Base-by-base conservation (phyloP, 2,113 vertebrate species). In the Dolichotis patagonum region DNA sequence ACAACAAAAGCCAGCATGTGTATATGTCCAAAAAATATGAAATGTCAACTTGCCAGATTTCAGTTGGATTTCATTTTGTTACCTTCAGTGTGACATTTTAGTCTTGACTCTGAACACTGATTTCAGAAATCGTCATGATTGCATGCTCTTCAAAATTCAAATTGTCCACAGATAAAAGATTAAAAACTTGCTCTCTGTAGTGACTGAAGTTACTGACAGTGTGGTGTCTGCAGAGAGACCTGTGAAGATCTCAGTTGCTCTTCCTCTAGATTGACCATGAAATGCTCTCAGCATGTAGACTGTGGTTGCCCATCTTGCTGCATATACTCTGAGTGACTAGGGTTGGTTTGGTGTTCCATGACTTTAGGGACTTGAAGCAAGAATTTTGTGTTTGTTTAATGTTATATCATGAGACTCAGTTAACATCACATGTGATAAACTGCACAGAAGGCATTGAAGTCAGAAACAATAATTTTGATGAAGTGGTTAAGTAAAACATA, bases 401-500 rank as follows among this genome's bases (percentile, higher is more conserved):
- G 13, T 26, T 69, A 49, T 58, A 5, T 35, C 10, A 32, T 77
- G 14, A 84, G 35, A 19, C 38, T 85, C 41, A 54, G n/a, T 0
- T 63, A 69, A 65, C 8, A 88, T 11, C 54, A 71, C 30, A 41
- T 49, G 28, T 54, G n/a, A 95, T 43, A 75, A 96, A 75, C 32
- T 6, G 11, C 5, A 71, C 46, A 9, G 8, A 78, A 84, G 52
- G 0, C 12, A 67, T 3, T 83, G 10, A 16, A 75, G 62, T 63
- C 73, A 88, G 67, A 5, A 73, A 86, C 5, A 84, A 38, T 63
- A 73, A 73, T 43, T 41, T 81, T 49, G 56, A 84, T 90, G 46
- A 87, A 90, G 30, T 75, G 58, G 5, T 22, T 95, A 92, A 85
- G 90, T 81, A 65, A 93, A 93, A 49, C 16, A 60, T 63, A 38